Percentiles rank a stretch among this genome's conserved stretches.
Conservation (phyloP, 2,888 invertebrate species). For the Drosophila paucipuncta region DNA sequence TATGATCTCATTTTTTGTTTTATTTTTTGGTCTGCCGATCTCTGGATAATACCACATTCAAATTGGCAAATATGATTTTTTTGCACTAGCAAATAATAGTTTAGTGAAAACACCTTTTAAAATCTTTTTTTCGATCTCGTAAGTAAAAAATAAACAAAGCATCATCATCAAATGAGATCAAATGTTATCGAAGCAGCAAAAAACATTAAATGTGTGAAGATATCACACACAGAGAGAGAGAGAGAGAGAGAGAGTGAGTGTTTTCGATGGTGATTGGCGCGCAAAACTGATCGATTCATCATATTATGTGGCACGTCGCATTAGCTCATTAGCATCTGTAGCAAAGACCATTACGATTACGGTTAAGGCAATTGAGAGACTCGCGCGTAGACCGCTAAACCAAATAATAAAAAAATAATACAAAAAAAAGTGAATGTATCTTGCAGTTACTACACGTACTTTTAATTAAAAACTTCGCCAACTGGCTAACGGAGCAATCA, state of each 20-base stretch:
- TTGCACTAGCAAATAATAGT: neutral
- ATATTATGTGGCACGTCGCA: slow-evolving; percentile 16
- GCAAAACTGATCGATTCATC: slow-evolving; percentile 13
- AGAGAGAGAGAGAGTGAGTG: neutral
- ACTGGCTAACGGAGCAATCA: slow-evolving; percentile 51
- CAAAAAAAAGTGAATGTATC: slow-evolving; percentile 71
- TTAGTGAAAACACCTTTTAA: neutral
- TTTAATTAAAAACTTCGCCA: slow-evolving; percentile 54
- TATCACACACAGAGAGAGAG: slow-evolving; percentile 22
- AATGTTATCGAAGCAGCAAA: slow-evolving; percentile 4
- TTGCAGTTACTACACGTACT: slow-evolving; percentile 63
- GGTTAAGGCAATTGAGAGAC: neutral
- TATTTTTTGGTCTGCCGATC: neutral
- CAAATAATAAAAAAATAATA: slow-evolving; percentile 11
- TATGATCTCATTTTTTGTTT: neutral
- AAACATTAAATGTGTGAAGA: neutral
- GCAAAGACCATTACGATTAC: slow-evolving; percentile 23
- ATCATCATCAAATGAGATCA: neutral
- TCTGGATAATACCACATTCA: neutral
- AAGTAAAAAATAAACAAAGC: neutral
- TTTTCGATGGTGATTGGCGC: slow-evolving; percentile 15
- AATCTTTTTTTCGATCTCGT: neutral
- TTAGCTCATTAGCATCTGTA: slow-evolving; percentile 38
- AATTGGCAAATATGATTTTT: neutral
- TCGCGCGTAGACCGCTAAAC: slow-evolving; percentile 19